These are phyloP conservation scores for Rhineura floridana DNA, from an alignment of 2,113 vertebrate genomes.

Conservation along the genomic window DNA sequence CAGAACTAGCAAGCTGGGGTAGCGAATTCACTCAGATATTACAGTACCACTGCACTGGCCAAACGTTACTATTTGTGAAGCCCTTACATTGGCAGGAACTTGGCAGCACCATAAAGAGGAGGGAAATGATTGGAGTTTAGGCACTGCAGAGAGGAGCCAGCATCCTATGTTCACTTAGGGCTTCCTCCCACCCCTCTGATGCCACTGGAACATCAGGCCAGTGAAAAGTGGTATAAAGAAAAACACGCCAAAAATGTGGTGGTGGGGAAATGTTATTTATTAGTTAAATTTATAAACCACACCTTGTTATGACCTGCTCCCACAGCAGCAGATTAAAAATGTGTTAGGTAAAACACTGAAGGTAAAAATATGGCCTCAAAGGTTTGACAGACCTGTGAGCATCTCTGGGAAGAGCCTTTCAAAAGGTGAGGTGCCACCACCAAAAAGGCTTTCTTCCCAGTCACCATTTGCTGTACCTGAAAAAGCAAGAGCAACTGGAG, in stretches of 20 bases:
- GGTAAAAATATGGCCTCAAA: neutral
- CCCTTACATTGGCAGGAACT: neutral
- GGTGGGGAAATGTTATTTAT: neutral
- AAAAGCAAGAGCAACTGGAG: neutral
- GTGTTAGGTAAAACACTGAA: neutral
- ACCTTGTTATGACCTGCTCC: neutral
- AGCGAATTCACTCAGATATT: neutral
- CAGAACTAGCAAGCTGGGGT: neutral
- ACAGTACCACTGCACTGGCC: neutral
- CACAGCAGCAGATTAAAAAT: neutral
- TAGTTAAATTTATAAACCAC: neutral
- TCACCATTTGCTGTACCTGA: neutral
- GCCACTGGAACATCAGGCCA: neutral
- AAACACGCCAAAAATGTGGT: neutral
- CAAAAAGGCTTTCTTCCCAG: neutral
- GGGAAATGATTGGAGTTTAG: neutral
- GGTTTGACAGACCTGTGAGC: neutral
- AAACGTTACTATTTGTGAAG: neutral
- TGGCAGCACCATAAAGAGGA: too few species aligned
- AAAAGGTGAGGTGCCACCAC: neutral
- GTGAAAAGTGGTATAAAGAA: neutral
- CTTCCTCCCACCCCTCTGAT: neutral
- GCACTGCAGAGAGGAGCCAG: neutral
- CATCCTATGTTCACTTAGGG: neutral
- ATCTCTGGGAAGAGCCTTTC: neutral